Evolutionary conservation across 2,888 invertebrate species (phyloP), one percentile per base, ranked within the genome.

Genomic region (Athalia rosae): DNA sequence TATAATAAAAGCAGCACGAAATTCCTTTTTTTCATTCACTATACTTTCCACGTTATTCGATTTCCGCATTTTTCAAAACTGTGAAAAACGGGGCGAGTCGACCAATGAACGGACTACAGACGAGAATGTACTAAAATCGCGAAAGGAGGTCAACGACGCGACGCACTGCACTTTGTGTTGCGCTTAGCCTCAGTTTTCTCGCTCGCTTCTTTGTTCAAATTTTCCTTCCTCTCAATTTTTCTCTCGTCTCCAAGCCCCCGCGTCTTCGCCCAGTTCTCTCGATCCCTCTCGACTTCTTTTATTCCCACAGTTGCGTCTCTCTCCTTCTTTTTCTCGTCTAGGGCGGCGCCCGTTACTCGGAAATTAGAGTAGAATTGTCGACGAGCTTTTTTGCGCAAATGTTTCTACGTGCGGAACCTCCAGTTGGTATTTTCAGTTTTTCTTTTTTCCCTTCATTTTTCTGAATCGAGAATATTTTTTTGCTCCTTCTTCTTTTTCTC

Each of bases 111-210:
- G 0, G 28, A 28, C 28, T 28, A 28, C 28, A 0, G 53, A 53
- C n/a, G n/a, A 53, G 53, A 53, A n/a, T n/a, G 67, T 67, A 53
- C 53, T 50, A 71, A 43, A 71, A 71, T 71, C 58, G 45, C 13
- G 58, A 45, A 58, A 71, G 50, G 71, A 71, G 71, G 71, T 71
- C 50, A 56, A 71, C 71, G 71, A 71, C 71, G 58, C 45, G 53
- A 66, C 50, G 41, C 50, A 71, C 56, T 56, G 71, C 58, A 71
- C 71, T 71, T 58, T 45, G 43, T 71, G 28, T 28, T 45, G 71
- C 43, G 71, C 58, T 71, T 58, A n/a, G 56, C 50, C 56, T 71
- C 69, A 56, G 43, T 71, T 71, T 71, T 71, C 69, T 69, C 69
- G 43, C 69, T 56, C 69, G 58, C 53, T 56, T 69, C 69, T 67